Evolutionary conservation across 2,113 vertebrate genomes (phyloP), one percentile per base, ranked within the genome.

Genomic region (Cephalopterus ornatus): DNA sequence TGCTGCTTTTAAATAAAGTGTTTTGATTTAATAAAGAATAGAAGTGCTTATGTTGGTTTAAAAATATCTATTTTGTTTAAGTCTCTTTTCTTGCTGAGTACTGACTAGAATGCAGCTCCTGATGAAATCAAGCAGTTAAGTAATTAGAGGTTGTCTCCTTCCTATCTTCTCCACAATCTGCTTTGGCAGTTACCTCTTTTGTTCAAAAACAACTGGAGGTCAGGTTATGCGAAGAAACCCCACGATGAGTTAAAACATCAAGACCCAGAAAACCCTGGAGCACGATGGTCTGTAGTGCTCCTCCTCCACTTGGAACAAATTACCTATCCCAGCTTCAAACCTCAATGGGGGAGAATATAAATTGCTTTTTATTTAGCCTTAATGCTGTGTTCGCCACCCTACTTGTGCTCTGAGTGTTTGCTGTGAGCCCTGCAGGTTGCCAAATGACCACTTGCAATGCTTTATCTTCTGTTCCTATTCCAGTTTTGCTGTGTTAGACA

Each of bases 361-460:
- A 96, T 86, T 80, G 81, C 5, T 90, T 96, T 95, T 97, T 95
- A 71, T 91, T 95, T 95, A 92, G 74, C 75, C 75, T 78, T 97
- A 95, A 97, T 84, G 85, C 67, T 73, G 85, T 84, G 32, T 94
- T 83, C 3, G 12, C 82, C 16, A 44, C 55, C 79, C 94, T 76
- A 76, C 85, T 63, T 58, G 85, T 24, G 70, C 23, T 91, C 87
- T 53, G 72, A 90, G 93, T 21, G 87, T 88, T 95, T 93, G 58
- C 62, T 86, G 20, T 62, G 73, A 93, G 56, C 93, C 44, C 93
- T 22, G 85, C 79, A 37, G 94, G 93, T 56, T 73, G 79, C 76
- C 91, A 81, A 80, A 61, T 93, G 94, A 91, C 92, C 94, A 61
- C 89, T 96, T 93, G 72, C 14, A 89, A 72, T 20, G 68, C 21